Conservation (phyloP, 2,113 vertebrate species). For the Neogale vison region DNA sequence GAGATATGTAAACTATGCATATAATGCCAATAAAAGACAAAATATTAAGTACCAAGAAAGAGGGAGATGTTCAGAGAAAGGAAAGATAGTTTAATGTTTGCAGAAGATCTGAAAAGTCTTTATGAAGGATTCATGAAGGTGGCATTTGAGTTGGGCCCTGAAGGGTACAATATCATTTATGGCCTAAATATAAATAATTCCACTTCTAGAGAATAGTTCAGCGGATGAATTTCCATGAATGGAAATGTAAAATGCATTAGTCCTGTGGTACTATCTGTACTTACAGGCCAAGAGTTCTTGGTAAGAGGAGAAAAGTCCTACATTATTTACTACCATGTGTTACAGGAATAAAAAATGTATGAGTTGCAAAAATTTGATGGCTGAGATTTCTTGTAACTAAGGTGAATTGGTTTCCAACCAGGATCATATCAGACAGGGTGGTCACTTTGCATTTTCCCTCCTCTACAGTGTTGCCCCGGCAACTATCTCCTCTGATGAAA, state of each 20-base stretch:
- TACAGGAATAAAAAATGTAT: constrained; percentile 73
- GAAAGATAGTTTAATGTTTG: not conserved
- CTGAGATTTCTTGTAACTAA: constrained; percentile 49
- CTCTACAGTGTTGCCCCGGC: constrained; percentile 37
- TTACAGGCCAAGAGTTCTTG: constrained; percentile 18
- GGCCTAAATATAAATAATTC: constrained; percentile 27
- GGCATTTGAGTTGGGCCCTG: not conserved
- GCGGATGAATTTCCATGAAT: constrained; percentile 50
- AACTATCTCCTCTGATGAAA: constrained; percentile 62
- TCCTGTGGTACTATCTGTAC: not conserved
- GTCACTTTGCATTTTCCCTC: constrained; percentile 65
- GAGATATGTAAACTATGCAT: not conserved
- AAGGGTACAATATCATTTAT: constrained; percentile 18
- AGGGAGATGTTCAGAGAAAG: not conserved
- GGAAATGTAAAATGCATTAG: constrained; percentile 36
- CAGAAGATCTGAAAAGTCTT: constrained; percentile 4
- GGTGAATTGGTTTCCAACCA: constrained; percentile 54
- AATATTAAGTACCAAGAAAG: not conserved
- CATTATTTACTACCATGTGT: constrained; percentile 75
- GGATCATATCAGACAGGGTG: constrained; percentile 63
- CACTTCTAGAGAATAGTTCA: not conserved
- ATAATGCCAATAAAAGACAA: not conserved
- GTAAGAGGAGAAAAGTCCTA: constrained; percentile 60
- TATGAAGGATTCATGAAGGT: constrained; percentile 46
- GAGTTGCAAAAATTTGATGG: constrained; percentile 64